phyloP scores from a whole-genome alignment of 37 sponge, comb jelly and placozoan species.

The Oopsacas minuta region DNA sequence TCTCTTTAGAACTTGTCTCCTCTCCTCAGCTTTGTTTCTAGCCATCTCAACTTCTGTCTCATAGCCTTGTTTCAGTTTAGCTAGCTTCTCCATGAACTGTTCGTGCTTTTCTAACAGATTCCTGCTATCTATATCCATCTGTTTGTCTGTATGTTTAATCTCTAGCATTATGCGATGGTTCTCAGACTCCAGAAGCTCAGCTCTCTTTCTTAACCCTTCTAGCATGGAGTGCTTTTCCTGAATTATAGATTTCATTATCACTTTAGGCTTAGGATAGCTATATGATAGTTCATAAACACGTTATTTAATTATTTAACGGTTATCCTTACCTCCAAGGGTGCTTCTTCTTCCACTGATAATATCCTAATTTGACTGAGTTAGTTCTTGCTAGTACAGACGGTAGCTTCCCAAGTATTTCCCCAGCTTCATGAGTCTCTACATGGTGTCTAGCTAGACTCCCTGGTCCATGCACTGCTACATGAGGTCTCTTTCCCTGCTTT shows the following conservation, averaged over 20 bases:
- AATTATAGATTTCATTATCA: not conserved
- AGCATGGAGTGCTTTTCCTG: not conserved
- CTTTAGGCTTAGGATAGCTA: not conserved
- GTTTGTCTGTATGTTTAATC: not conserved
- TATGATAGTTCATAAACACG: not conserved
- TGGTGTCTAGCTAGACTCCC: not conserved
- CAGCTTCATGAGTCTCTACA: not conserved
- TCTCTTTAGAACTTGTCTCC: not conserved
- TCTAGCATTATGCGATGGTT: not conserved
- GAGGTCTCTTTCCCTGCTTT: not conserved
- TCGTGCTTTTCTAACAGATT: not conserved
- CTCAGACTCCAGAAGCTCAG: not conserved
- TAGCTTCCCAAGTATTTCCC: not conserved
- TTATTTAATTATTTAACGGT: too few species aligned
- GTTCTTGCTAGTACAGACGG: not conserved
- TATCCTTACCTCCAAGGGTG: constrained; percentile 16
- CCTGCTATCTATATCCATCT: not conserved
- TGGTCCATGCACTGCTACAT: not conserved
- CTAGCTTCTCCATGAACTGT: not conserved
- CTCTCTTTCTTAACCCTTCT: not conserved
- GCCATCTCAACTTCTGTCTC: not conserved
- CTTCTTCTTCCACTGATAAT: constrained; percentile 15
- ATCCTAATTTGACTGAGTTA: not conserved
- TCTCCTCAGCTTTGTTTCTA: not conserved
- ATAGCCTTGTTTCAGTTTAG: not conserved